Evolutionary conservation across 2,888 invertebrate genomes (phyloP).

Genomic region (Eristalis intricaria): DNA sequence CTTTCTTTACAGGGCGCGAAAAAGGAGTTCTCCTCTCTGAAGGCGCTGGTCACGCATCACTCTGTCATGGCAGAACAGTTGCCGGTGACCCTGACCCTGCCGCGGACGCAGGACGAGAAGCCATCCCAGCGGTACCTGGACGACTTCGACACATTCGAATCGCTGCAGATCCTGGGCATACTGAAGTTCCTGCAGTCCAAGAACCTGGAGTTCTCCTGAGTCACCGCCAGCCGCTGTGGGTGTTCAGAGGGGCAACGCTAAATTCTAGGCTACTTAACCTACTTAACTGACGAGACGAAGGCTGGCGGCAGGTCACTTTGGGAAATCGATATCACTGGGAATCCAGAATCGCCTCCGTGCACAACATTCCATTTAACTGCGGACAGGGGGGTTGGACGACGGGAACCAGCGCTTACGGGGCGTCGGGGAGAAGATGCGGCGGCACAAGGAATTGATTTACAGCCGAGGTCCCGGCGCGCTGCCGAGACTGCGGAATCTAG

Average conservation of each 20-base stretch:
- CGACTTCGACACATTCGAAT: constrained; percentile 88
- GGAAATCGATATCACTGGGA: constrained; percentile 1
- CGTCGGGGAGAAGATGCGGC: not conserved
- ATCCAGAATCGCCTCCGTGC: constrained; percentile 22
- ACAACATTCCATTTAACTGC: constrained; percentile 61
- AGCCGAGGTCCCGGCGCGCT: not conserved
- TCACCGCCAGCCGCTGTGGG: not conserved
- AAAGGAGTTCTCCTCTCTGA: constrained; percentile 95
- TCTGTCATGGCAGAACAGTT: constrained; percentile 98
- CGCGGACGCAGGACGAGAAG: constrained; percentile 82
- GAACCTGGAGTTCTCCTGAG: constrained; percentile 74
- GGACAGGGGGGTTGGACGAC: not conserved
- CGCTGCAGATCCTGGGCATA: constrained; percentile 81
- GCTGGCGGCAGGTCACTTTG: constrained; percentile 39
- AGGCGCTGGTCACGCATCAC: constrained; percentile 96
- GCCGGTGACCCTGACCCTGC: constrained; percentile 93
- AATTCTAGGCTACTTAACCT: constrained; percentile 42
- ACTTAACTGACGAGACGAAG: constrained; percentile 45
- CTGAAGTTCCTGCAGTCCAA: constrained; percentile 77
- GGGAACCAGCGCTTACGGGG: not conserved
- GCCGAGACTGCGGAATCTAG: not conserved
- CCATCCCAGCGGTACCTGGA: constrained; percentile 84
- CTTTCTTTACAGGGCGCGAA: constrained; percentile 91
- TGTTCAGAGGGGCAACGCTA: constrained; percentile 20
- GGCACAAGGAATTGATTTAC: not conserved